Conservation (phyloP, 2,888 invertebrate genomes). For the Lutraria lutraria region DNA sequence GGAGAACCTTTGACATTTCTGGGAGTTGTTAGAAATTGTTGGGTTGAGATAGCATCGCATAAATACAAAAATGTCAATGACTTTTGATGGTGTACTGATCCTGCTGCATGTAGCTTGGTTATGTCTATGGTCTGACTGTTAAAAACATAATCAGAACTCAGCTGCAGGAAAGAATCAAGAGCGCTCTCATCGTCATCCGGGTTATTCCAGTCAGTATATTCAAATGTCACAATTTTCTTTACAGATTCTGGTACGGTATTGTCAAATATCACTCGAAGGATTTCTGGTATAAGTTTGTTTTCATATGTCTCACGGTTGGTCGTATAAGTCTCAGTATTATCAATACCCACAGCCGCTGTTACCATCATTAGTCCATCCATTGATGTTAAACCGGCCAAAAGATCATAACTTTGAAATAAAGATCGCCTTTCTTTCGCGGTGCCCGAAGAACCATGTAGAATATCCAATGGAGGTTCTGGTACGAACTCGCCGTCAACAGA, state of each 20-base stretch:
- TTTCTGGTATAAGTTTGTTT: conserved; percentile 39
- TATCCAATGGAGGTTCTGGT: conserved; percentile 90
- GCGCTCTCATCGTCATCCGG: conserved; percentile 30
- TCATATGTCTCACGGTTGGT: conserved; percentile 31
- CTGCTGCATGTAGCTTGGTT: conserved; percentile 30
- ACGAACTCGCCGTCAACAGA: conserved; percentile 93
- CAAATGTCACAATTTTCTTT: conserved; percentile 19
- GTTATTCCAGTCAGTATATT: conserved; percentile 50
- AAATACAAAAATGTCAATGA: conserved; percentile 53
- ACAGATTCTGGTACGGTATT: conserved; percentile 37
- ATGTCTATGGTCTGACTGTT: conserved; percentile 30
- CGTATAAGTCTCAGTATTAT: conserved; percentile 91
- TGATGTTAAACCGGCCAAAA: conserved; percentile 96
- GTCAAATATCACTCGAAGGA: conserved; percentile 39
- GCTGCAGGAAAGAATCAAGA: conserved; percentile 29
- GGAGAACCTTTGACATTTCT: conserved; percentile 78
- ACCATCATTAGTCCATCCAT: conserved; percentile 91
- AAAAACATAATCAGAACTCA: conserved; percentile 52
- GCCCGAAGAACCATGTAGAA: conserved; percentile 94
- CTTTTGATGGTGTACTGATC: not conserved
- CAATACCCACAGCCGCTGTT: conserved; percentile 90
- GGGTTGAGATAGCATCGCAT: conserved; percentile 73
- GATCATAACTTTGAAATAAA: conserved; percentile 88
- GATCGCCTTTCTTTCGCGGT: conserved; percentile 13
- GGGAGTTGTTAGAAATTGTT: conserved; percentile 61